phyloP scores from a whole-genome alignment of 2,888 invertebrate species.

The Drosophila yooni region DNA sequence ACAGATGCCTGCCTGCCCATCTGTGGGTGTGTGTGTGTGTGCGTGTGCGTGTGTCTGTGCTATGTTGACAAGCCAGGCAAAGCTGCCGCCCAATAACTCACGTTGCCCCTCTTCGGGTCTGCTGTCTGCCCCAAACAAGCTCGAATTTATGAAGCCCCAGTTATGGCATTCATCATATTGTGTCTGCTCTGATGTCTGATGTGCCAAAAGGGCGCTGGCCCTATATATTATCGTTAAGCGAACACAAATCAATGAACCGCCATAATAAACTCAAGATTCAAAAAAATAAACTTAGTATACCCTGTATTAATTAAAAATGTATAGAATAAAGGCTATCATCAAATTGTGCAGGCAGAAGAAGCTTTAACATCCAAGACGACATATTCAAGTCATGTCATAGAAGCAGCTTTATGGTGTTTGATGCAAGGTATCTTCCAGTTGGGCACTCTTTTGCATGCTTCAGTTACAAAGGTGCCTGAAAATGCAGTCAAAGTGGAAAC shows the following conservation, averaged over 20 bases:
- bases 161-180: slow-evolving; percentile 56
- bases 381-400: neutral
- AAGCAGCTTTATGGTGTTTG: neutral
- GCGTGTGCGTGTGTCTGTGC: neutral
- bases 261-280: slow-evolving; percentile 26
- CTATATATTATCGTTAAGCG: slow-evolving; percentile 46
- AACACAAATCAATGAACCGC: slow-evolving; percentile 46
- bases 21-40: neutral
- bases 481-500: slow-evolving; percentile 1
- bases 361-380: neutral
- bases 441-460: neutral
- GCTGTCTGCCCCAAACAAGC: slow-evolving; percentile 21
- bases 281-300: slow-evolving; percentile 11
- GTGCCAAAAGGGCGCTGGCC: slow-evolving; percentile 58
- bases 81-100: slow-evolving; percentile 2
- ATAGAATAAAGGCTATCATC: neutral
- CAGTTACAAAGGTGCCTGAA: slow-evolving; percentile 1
- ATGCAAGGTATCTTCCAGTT: neutral
- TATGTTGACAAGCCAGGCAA: slow-evolving; percentile 12
- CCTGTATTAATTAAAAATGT: neutral
- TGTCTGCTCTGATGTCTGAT: slow-evolving; percentile 28
- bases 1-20: slow-evolving; percentile 3
- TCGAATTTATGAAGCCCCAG: slow-evolving; percentile 53
- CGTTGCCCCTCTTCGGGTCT: neutral
- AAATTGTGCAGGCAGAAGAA: neutral